phyloP scores from a whole-genome alignment of 2,888 invertebrate species.

The Torymus texanus region DNA sequence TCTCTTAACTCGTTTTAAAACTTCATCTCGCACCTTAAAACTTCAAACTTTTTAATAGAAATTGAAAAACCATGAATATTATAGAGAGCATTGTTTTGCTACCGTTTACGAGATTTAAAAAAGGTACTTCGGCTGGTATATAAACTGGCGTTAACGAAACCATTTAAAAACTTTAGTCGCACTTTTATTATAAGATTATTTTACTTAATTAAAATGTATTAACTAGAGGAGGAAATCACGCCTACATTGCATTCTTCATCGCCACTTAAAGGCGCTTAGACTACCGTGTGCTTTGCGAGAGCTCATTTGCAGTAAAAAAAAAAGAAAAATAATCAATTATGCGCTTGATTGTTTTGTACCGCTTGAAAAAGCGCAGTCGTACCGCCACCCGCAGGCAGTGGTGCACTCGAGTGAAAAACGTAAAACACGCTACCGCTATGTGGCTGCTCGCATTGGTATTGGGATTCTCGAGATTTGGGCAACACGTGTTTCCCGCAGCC shows the following conservation, averaged over 20 bases:
- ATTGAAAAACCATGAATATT: too few species aligned
- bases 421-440: background rate
- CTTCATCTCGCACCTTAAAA: too few species aligned
- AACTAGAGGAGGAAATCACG: conserved; percentile 5
- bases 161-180: too few species aligned
- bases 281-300: background rate
- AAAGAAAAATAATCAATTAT: conserved; percentile 31
- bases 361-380: conserved; percentile 15
- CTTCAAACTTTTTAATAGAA: too few species aligned
- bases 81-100: too few species aligned
- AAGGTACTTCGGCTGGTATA: too few species aligned
- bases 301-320: conserved; percentile 10
- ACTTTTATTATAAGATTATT: too few species aligned
- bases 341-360: conserved; percentile 16
- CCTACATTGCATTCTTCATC: conserved; percentile 9
- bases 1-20: too few species aligned
- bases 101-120: too few species aligned
- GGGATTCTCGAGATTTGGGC: conserved; percentile 57
- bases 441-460: conserved; percentile 17
- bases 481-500: conserved; percentile 62
- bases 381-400: background rate
- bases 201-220: background rate
- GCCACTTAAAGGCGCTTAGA: conserved; percentile 5
- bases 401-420: conserved; percentile 9
- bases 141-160: too few species aligned